Evolutionary conservation across 1,140 invertebrate species (phyloP).

Genomic region (Nomia melanderi): DNA sequence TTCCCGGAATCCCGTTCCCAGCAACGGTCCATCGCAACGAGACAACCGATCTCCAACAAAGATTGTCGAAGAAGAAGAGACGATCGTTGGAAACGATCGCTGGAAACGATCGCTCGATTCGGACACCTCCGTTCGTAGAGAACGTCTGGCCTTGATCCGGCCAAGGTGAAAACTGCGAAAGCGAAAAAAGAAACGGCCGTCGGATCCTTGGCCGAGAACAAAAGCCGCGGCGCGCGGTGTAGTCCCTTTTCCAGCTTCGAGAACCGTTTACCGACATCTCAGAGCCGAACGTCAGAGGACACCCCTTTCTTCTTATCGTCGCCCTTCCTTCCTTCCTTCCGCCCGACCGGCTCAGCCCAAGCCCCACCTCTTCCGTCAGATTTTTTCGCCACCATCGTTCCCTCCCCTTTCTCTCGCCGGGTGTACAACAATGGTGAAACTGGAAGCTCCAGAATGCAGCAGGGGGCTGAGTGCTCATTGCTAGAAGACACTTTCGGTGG

Average conservation of each 20-base stretch:
- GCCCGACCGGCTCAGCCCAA: background rate
- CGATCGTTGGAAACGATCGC: background rate
- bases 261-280: slow-evolving; percentile 51
- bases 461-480: slow-evolving; percentile 49
- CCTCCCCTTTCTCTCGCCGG: slow-evolving; percentile 19
- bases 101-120: background rate
- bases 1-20: no score
- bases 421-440: slow-evolving; percentile 42
- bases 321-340: background rate
- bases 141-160: slow-evolving; percentile 3
- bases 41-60: no score
- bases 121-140: background rate
- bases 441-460: slow-evolving; percentile 24
- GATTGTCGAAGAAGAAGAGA: background rate
- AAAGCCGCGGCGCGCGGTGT: background rate
- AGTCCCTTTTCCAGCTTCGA: slow-evolving; percentile 21
- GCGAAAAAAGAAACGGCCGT: background rate
- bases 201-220: background rate
- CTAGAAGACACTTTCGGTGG: slow-evolving; percentile 42
- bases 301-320: slow-evolving; percentile 36
- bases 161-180: background rate
- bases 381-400: background rate
- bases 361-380: background rate
- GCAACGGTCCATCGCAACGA: no score
- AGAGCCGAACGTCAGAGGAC: slow-evolving; percentile 8